Evolutionary conservation across 2,797 vertebrate species (phyloP).

Genomic region (Pantherophis alleghaniensis): DNA sequence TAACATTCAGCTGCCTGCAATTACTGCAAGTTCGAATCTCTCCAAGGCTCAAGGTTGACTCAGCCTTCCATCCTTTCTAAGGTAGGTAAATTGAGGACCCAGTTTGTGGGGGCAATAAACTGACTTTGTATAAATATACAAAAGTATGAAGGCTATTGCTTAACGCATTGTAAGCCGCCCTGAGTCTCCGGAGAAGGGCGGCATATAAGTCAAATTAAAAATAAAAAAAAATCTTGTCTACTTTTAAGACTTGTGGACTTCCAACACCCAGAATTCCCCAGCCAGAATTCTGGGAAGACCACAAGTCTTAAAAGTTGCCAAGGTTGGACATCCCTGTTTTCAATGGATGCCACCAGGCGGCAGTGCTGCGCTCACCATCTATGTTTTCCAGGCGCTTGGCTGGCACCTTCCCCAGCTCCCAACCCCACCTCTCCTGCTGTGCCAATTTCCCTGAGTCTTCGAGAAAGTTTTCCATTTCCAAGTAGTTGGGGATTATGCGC

Average conservation of each 20-base stretch:
- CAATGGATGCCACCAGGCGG: neutral
- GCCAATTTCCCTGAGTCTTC: slow-evolving; percentile 19
- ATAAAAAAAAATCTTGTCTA: neutral
- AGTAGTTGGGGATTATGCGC: slow-evolving; percentile 27
- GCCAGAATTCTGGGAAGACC: neutral
- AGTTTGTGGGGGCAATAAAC: too few species aligned
- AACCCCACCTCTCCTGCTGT: slow-evolving; percentile 20
- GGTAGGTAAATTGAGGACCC: too few species aligned
- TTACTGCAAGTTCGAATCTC: too few species aligned
- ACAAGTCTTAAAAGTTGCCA: neutral
- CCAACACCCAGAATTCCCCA: neutral
- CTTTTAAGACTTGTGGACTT: neutral
- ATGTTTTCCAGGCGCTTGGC: neutral
- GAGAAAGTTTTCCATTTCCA: neutral
- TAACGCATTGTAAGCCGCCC: too few species aligned
- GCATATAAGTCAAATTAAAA: too few species aligned
- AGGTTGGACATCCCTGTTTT: neutral
- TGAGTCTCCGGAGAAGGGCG: too few species aligned
- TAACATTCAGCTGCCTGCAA: too few species aligned
- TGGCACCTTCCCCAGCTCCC: slow-evolving; percentile 25
- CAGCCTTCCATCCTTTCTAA: too few species aligned
- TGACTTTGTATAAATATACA: too few species aligned
- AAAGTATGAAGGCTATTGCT: too few species aligned
- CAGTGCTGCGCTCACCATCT: neutral
- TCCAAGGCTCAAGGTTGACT: too few species aligned